Percentiles rank a stretch among this genome's conserved stretches.
These are phyloP conservation scores for Plusia festucae DNA, from an alignment of 2,888 invertebrate species.

Conservation along the genomic window DNA sequence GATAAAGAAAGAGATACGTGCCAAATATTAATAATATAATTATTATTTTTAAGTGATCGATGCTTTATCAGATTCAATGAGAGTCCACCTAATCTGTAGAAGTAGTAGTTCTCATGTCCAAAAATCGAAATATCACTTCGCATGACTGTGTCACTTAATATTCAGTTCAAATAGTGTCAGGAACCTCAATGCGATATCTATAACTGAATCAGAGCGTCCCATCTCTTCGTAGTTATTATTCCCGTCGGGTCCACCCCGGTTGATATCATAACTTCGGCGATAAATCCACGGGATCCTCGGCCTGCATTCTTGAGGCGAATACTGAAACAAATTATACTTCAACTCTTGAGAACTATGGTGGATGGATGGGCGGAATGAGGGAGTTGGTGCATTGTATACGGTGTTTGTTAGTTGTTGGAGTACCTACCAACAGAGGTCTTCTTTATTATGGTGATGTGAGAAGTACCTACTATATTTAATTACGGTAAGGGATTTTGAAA, in stretches of 20 bases:
- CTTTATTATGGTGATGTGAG: slow-evolving; percentile 19
- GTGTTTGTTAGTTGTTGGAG: slow-evolving; percentile 20
- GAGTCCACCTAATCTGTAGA: too few species aligned
- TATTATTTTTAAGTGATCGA: too few species aligned
- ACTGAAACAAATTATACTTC: slow-evolving; percentile 64
- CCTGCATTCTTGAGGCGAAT: slow-evolving; percentile 59
- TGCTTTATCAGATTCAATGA: neutral
- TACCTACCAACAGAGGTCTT: too few species aligned
- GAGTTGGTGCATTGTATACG: slow-evolving; percentile 40
- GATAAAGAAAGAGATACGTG: too few species aligned
- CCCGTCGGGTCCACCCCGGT: slow-evolving; percentile 54
- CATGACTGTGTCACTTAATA: neutral
- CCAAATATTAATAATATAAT: too few species aligned
- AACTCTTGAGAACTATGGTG: slow-evolving; percentile 42
- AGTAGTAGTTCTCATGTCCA: too few species aligned
- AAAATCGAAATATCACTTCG: neutral
- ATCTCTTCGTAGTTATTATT: slow-evolving; percentile 59
- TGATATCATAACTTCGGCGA: slow-evolving; percentile 68
- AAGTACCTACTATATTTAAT: neutral
- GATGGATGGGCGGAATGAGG: slow-evolving; percentile 40
- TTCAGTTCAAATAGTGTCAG: neutral
- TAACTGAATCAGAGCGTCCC: slow-evolving; percentile 12
- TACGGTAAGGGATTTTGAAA: neutral
- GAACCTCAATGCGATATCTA: neutral
- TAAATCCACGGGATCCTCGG: slow-evolving; percentile 64